Evolutionary conservation across 2,797 vertebrate genomes (phyloP), one percentile per base, ranked within the genome.

Genomic region (Lacerta bilineata): DNA sequence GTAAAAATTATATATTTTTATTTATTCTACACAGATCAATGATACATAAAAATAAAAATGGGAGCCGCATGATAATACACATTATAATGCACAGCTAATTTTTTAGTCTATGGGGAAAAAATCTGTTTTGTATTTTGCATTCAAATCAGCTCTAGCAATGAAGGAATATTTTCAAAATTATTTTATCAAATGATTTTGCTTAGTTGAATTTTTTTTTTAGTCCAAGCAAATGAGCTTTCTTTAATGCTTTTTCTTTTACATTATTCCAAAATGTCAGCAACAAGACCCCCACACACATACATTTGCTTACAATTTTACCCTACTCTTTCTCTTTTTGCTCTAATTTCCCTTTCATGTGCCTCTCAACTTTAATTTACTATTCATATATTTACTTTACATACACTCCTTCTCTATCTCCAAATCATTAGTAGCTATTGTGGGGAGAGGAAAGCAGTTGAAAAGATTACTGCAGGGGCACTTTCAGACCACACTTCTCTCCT

Each of bases 101-200:
- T 50, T 75, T 8, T 64, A 50, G n/a, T 77, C 89, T 89, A 83
- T 79, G 86, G 6, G 80, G 33, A 33, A 92, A 59, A 91, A 90
- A 90, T 61, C 41, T 87, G 93, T 89, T 80, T 89, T 91, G 87
- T 88, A 93, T 43, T 64, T 50, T 36, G 39, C 59, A 91, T 90
- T 39, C 71, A 93, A 77, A 86, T 36, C 82, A 93, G 88, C 29
- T 76, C 64, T 87, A 87, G 88, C 86, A 93, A 93, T 72, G 90
- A 84, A 92, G 88, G 92, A 94, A 80, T 61, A 84, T 93, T 94
- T 90, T 91, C 78, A 89, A 84, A 76, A 88, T 84, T 84, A 91
- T 86, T 91, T 75, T 87, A 92, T 93, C 88, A 90, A 87, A 81
- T 80, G 66, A 1, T 64, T 92, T 92, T 85, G 43, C 83, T 33